Percentiles rank a stretch among this genome's conserved stretches.
These are phyloP conservation scores for Hemistola chrysoprasaria DNA, from an alignment of 2,888 invertebrate genomes.

Conservation along the genomic window DNA sequence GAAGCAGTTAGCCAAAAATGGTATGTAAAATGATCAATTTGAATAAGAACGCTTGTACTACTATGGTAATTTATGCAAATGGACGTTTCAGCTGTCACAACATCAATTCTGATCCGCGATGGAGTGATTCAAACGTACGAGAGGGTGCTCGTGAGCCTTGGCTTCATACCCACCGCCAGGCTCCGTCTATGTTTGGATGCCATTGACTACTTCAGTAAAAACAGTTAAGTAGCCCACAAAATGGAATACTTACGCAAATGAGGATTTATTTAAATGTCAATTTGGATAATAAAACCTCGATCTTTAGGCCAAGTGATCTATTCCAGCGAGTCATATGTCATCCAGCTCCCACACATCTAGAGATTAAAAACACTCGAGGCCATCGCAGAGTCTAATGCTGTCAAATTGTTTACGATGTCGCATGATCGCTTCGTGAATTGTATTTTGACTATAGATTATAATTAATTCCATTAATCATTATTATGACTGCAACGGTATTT, in stretches of 20 bases:
- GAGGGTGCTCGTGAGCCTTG: conserved; percentile 81
- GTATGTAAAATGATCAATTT: conserved; percentile 56
- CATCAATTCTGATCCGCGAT: conserved; percentile 81
- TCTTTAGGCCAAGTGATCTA: conserved; percentile 23
- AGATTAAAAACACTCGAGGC: too few species aligned
- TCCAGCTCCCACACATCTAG: conserved; percentile 22
- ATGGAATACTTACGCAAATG: conserved; percentile 5
- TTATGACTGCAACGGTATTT: not conserved
- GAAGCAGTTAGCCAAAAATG: conserved; percentile 82
- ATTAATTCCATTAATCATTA: conserved; percentile 1
- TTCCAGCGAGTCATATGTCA: conserved; percentile 24
- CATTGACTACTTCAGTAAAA: conserved; percentile 85
- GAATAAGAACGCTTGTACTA: conserved; percentile 7
- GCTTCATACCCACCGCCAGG: conserved; percentile 83
- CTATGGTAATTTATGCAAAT: conserved; percentile 17
- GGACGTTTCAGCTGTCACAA: conserved; percentile 60
- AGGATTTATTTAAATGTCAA: conserved; percentile 4
- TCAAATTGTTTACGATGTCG: not conserved
- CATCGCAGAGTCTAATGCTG: too few species aligned
- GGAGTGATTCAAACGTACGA: conserved; percentile 83
- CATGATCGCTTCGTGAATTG: conserved; percentile 5
- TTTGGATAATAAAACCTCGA: conserved; percentile 20
- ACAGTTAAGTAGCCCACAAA: conserved; percentile 73
- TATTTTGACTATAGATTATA: conserved; percentile 6
- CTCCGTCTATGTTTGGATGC: conserved; percentile 85